Percentiles rank a stretch among this genome's conserved stretches.
Conservation (phyloP, 2,113 vertebrate species). For the Fukomys damarensis region DNA sequence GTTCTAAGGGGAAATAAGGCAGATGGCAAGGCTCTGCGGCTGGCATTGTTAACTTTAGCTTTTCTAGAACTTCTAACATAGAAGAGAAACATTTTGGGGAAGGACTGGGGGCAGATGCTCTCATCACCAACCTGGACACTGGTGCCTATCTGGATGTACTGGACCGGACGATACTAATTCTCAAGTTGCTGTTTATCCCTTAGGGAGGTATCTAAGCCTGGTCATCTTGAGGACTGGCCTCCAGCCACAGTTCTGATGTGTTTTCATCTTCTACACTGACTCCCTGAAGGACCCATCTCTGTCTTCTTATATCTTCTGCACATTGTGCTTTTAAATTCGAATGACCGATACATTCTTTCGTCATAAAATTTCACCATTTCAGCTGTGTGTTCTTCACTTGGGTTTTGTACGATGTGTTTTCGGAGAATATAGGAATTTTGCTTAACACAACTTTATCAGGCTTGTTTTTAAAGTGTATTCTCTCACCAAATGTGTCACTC, state of each 20-base stretch:
- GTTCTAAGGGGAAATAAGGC: background rate
- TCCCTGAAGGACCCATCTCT: background rate
- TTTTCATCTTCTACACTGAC: background rate
- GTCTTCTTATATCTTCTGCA: background rate
- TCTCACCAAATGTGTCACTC: background rate
- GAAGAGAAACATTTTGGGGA: background rate
- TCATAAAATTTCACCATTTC: background rate
- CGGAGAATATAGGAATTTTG: background rate
- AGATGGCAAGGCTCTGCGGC: background rate
- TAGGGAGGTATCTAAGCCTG: background rate
- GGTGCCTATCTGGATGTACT: background rate
- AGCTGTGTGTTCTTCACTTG: background rate
- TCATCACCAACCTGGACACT: background rate
- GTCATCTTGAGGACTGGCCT: background rate
- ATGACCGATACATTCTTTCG: background rate
- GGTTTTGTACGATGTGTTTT: background rate
- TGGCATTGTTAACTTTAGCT: background rate
- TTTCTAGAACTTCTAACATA: background rate
- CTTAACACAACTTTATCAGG: background rate
- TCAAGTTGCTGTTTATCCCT: background rate
- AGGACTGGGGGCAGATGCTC: background rate
- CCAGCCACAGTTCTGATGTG: background rate
- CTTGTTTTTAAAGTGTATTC: background rate
- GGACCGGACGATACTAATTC: background rate
- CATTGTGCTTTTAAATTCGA: background rate